phyloP scores from a whole-genome alignment of 1,140 invertebrate species.

The Lasioglossum baleicum region DNA sequence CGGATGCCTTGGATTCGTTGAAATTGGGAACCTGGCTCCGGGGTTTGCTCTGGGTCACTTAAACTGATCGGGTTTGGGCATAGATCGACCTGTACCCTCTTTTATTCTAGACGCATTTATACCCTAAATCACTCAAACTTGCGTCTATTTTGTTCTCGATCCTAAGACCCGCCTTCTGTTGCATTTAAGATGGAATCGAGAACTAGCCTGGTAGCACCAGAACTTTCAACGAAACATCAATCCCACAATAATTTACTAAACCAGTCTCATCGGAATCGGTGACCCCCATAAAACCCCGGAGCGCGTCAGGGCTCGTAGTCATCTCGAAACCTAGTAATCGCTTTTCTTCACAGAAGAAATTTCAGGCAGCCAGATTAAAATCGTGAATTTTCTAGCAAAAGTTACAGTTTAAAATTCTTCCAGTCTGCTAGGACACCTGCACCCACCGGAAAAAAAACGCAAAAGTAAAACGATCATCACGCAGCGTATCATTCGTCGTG shows the following conservation, averaged over 20 bases:
- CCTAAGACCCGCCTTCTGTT: too few relatives aligned
- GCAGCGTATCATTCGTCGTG: too few relatives aligned
- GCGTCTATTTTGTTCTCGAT: too few relatives aligned
- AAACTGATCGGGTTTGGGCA: not conserved
- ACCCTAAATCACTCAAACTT: too few relatives aligned
- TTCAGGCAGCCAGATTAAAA: not conserved
- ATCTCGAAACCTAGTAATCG: not conserved
- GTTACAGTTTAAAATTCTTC: not conserved
- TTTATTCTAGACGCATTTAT: not conserved
- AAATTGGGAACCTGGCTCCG: not conserved
- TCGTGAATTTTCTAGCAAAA: too few relatives aligned
- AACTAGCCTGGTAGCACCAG: not conserved
- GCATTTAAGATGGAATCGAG: not conserved
- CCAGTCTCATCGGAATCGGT: too few relatives aligned
- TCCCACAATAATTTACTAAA: too few relatives aligned
- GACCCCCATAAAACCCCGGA: not conserved
- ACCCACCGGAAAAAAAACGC: too few relatives aligned
- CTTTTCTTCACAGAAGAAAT: conserved; percentile 43
- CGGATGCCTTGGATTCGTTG: not conserved
- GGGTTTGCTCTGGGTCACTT: not conserved
- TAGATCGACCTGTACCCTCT: not conserved
- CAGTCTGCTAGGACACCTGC: too few relatives aligned
- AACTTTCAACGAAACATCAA: too few relatives aligned
- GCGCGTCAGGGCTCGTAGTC: not conserved
- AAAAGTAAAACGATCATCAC: too few relatives aligned